Percentiles rank a stretch among this genome's conserved stretches.
Conservation (phyloP, 1,140 invertebrate species). For the Eufriesea mexicana region DNA sequence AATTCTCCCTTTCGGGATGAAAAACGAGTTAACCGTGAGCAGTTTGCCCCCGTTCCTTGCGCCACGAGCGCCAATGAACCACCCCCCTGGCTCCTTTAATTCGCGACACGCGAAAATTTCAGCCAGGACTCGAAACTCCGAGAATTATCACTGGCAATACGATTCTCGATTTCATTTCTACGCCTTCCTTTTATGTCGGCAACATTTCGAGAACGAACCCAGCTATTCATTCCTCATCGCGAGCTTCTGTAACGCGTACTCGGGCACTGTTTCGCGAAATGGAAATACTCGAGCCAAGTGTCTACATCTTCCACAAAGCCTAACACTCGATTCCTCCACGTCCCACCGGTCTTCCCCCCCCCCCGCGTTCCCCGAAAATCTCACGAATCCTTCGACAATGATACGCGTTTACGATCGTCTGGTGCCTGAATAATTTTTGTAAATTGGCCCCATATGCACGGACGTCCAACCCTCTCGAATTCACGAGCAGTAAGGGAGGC, state of each 20-base stretch:
- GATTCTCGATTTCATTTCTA: not conserved
- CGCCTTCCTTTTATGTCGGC: not conserved
- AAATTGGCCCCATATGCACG: conserved; percentile 81
- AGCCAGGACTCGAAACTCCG: not conserved
- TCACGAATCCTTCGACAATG: conserved; percentile 79
- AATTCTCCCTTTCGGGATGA: not conserved
- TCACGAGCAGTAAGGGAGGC: conserved; percentile 72
- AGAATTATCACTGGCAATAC: not conserved
- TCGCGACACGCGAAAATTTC: not conserved
- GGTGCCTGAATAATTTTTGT: conserved; percentile 80
- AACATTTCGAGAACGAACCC: not conserved
- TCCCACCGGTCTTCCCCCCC: not conserved
- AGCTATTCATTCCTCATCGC: not conserved
- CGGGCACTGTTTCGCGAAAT: not conserved
- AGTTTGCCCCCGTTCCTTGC: not conserved
- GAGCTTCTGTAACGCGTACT: not conserved
- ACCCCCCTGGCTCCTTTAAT: too few species aligned
- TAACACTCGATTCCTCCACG: conserved; percentile 40
- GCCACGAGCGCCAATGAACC: not conserved
- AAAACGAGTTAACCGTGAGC: not conserved
- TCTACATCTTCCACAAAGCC: conserved; percentile 27
- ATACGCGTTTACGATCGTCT: conserved; percentile 73
- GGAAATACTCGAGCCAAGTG: conserved; percentile 12
- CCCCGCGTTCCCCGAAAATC: conserved; percentile 63
- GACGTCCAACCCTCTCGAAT: conserved; percentile 74